Evolutionary conservation across 2,797 vertebrate species (phyloP).

Genomic region (Molossus alvarezi): DNA sequence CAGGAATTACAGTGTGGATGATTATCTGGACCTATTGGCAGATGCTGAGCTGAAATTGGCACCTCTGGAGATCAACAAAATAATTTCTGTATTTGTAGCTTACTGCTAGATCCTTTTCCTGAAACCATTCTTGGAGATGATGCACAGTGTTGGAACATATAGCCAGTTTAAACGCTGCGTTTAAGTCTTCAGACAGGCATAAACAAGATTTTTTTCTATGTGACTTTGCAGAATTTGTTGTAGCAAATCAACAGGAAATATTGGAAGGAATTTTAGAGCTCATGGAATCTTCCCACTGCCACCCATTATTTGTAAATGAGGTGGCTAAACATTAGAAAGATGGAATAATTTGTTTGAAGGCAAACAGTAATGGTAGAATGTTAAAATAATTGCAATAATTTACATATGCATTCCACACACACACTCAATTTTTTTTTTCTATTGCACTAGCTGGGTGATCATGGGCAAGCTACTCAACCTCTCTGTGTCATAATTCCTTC

Average conservation of each 20-base stretch:
- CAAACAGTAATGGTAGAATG: background rate
- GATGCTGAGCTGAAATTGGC: background rate
- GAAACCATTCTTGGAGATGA: background rate
- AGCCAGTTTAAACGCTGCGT: background rate
- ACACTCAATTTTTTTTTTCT: background rate
- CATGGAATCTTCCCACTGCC: background rate
- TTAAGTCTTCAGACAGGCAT: background rate
- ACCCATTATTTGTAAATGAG: background rate
- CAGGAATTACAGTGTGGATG: background rate
- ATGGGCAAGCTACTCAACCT: background rate
- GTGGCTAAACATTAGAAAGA: constrained; percentile 34
- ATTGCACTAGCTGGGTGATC: background rate
- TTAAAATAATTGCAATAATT: background rate
- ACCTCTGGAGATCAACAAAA: constrained; percentile 38
- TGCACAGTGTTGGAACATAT: background rate
- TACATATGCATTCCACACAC: background rate
- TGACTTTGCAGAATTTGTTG: background rate
- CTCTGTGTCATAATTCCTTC: background rate
- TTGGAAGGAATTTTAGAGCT: background rate
- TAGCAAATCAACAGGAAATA: background rate
- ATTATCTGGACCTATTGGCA: background rate
- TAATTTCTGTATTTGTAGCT: background rate
- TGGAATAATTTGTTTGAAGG: background rate
- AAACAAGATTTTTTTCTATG: background rate
- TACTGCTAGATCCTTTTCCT: background rate